Evolutionary conservation across 1,140 invertebrate genomes (phyloP), one percentile per base, ranked within the genome.

Genomic region (Pseudomyrmex sp.): DNA sequence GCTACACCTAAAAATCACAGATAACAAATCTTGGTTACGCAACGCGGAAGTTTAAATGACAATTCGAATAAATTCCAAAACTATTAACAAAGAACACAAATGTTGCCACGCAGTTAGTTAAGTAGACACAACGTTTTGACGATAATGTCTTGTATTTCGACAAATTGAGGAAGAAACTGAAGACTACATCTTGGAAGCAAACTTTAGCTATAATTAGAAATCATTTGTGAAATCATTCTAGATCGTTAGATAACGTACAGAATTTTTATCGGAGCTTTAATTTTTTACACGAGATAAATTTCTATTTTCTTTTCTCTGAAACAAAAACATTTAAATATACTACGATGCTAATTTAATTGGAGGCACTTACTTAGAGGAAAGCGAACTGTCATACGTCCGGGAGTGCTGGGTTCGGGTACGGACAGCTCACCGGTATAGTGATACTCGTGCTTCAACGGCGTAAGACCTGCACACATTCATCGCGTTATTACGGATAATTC

Each of bases 361-460:
- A 68, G 2, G 61, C 85, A 96, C 97, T 97, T 95, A 98, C 97
- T 98, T n/a, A 98, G 93, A 15, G 97, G 97, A 91, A 98, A 98
- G 75, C 95, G 95, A 10, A 97, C 97, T 87, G 94, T 94, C 97
- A 98, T 97, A 84, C 95, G 95, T 0, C 95, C 97, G 2, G 96
- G 96, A 5, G 96, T 95, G n/a, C 96, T 95, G 1, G 94, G 92
- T 84, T 97, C 96, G 2, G 96, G 95, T 1, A 97, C 95, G n/a
- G 94, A 95, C 44, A 98, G 92, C 56, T 95, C 93, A 8, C 97
- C 97, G 12, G 96, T 97, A 91, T 97, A 98, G 92, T 96, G 95
- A 90, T 97, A 97, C 77, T 96, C 96, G 89, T 97, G 97, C 85
- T 97, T 96, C 26, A 97, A 91, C 48, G 96, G 96, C 2, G 96